phyloP scores from a whole-genome alignment of 2,113 vertebrate genomes.

The Fregata magnificens region DNA sequence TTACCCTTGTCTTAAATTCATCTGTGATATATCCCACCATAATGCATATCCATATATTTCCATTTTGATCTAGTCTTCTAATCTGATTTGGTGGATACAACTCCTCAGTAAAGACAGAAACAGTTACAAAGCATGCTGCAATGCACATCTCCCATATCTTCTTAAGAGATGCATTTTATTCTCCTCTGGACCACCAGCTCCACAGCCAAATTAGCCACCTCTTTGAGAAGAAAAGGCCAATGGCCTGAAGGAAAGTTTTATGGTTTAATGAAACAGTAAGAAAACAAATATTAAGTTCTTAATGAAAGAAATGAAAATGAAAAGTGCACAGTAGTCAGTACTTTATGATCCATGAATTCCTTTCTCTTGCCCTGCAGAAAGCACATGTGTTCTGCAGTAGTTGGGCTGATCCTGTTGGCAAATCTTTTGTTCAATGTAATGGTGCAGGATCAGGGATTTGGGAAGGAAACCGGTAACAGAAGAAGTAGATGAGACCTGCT shows the following conservation, averaged over 20 bases:
- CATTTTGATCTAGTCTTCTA: background rate
- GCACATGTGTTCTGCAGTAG: background rate
- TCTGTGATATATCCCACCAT: background rate
- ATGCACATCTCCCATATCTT: background rate
- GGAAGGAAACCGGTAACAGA: background rate
- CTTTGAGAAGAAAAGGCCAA: background rate
- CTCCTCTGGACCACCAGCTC: background rate
- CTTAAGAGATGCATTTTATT: background rate
- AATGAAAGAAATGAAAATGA: constrained; percentile 18
- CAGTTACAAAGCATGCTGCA: background rate
- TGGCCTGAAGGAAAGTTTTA: background rate
- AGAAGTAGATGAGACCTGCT: background rate
- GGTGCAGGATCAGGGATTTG: background rate
- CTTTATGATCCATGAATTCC: background rate
- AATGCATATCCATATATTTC: background rate
- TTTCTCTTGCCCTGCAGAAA: constrained; percentile 14
- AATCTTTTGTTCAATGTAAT: background rate
- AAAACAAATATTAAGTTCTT: background rate
- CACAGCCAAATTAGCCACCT: background rate
- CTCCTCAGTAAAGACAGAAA: background rate
- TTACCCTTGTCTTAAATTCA: background rate
- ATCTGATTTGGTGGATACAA: background rate
- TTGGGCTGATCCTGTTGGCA: background rate
- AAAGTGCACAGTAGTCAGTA: background rate
- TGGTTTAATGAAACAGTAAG: constrained; percentile 13